Conservation (phyloP, 2,888 invertebrate species). For the Bombylius major region DNA sequence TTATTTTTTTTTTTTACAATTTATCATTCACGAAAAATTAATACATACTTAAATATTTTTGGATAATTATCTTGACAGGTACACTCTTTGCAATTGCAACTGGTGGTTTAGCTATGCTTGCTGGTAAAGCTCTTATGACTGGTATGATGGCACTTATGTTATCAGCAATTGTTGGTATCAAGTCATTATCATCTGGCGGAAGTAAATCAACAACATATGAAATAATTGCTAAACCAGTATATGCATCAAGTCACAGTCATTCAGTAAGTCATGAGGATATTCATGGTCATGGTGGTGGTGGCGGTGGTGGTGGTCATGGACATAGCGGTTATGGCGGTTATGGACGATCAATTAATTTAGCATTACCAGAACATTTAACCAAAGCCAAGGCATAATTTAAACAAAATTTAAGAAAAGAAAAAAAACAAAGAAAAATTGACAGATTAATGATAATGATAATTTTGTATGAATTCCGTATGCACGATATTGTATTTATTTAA, state of each 20-base stretch:
- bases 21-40: background rate
- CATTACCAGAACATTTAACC: slow-evolving; percentile 19
- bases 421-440: background rate
- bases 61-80: slow-evolving; percentile 33
- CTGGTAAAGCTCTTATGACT: slow-evolving; percentile 74
- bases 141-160: slow-evolving; percentile 67
- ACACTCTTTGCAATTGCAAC: slow-evolving; percentile 61
- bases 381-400: background rate
- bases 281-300: slow-evolving; percentile 31
- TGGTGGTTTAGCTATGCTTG: slow-evolving; percentile 62
- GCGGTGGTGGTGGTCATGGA: slow-evolving; percentile 32
- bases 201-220: slow-evolving; percentile 70
- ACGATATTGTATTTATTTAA: background rate
- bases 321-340: slow-evolving; percentile 43
- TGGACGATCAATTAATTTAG: slow-evolving; percentile 28
- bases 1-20: background rate
- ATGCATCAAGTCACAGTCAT: slow-evolving; percentile 50
- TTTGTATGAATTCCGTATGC: no score
- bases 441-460: no score
- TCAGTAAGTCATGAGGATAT: slow-evolving; percentile 48
- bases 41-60: no score
- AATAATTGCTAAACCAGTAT: slow-evolving; percentile 70
- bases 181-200: slow-evolving; percentile 52
- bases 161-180: slow-evolving; percentile 63
- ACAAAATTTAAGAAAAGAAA: no score